Conservation (phyloP, 2,888 invertebrate species). For the Tanypteryx hageni region DNA sequence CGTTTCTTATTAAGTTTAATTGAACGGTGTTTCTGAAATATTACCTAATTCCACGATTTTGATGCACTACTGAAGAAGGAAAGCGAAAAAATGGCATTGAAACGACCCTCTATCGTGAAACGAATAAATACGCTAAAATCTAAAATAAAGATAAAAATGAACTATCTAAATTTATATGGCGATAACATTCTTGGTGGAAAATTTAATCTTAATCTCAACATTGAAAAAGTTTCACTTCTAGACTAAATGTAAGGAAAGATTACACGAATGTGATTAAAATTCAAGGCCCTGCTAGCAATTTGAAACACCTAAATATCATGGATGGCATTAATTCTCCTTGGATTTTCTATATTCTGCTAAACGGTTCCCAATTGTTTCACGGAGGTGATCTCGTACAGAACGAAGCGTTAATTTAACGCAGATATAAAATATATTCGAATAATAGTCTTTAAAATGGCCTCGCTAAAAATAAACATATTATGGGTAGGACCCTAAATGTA, state of each 20-base stretch:
- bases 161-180: too few species aligned
- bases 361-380: neutral
- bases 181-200: too few species aligned
- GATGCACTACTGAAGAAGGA: too few species aligned
- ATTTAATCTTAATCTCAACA: too few species aligned
- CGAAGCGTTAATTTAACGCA: constrained; percentile 4
- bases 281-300: neutral
- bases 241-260: neutral
- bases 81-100: too few species aligned
- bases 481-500: neutral
- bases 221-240: neutral
- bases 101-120: too few species aligned
- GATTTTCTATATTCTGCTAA: neutral
- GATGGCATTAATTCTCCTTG: constrained; percentile 18
- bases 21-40: too few species aligned
- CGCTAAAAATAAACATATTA: constrained; percentile 34
- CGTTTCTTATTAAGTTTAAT: too few species aligned
- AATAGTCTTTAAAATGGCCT: neutral
- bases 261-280: neutral
- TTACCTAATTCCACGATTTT: too few species aligned
- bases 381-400: constrained; percentile 16
- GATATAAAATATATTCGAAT: neutral
- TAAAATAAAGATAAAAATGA: too few species aligned
- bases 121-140: too few species aligned
- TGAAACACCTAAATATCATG: neutral